These are phyloP conservation scores for Paratilapia polleni DNA, from an alignment of 2,113 vertebrate species.

Conservation along the genomic window DNA sequence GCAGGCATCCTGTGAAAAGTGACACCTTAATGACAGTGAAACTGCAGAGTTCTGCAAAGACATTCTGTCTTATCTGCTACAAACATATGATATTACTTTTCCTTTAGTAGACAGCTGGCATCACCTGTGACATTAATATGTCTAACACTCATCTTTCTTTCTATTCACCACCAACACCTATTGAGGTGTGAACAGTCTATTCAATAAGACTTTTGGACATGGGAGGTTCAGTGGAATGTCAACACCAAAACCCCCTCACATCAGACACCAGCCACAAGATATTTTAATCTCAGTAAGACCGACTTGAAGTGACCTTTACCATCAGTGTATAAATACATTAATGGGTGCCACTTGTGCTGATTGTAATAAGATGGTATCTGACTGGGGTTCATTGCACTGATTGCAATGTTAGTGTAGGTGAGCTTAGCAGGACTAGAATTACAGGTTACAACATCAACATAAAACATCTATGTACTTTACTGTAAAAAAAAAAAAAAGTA, in stretches of 20 bases:
- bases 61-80: neutral
- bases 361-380: conserved; percentile 51
- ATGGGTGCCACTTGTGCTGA: conserved; percentile 30
- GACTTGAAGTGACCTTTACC: conserved; percentile 12
- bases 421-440: conserved; percentile 2
- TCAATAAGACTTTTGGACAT: neutral
- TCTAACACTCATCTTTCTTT: conserved; percentile 3
- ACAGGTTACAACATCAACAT: neutral
- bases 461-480: neutral
- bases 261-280: neutral
- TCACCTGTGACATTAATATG: conserved; percentile 27
- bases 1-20: neutral
- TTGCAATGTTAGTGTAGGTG: conserved; percentile 30
- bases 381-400: conserved; percentile 23
- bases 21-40: conserved; percentile 19
- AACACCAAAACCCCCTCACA: neutral
- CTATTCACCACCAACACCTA: conserved; percentile 14
- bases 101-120: neutral
- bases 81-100: neutral
- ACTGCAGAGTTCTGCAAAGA: neutral
- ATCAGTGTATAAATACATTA: conserved; percentile 8
- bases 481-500: too few relatives aligned
- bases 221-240: neutral
- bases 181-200: conserved; percentile 9
- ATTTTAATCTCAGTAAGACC: conserved; percentile 16